Conservation (phyloP, 1,140 invertebrate genomes). For the Drosophila saltans region DNA sequence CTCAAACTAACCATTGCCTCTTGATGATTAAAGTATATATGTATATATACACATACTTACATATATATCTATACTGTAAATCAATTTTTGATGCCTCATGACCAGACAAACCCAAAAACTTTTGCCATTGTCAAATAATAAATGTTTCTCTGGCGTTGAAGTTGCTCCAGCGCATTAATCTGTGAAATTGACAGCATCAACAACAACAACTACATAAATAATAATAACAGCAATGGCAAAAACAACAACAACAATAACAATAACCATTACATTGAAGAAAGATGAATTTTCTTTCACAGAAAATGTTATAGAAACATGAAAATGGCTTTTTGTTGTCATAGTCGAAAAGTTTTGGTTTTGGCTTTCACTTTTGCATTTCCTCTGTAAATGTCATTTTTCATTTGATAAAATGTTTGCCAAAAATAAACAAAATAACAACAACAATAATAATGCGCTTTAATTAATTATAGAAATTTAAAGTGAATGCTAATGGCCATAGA, state of each 20-base stretch:
- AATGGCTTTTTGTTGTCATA: constrained; percentile 5
- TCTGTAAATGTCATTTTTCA: not conserved
- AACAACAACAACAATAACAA: not conserved
- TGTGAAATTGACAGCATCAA: constrained; percentile 5
- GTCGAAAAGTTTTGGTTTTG: not conserved
- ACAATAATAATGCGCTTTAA: not conserved
- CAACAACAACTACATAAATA: not conserved
- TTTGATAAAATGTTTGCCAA: constrained; percentile 7
- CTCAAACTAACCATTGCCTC: not conserved
- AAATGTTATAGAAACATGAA: constrained; percentile 8
- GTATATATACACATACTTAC: no score
- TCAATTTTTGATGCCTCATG: constrained; percentile 13
- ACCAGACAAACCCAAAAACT: constrained; percentile 6
- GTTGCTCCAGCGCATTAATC: constrained; percentile 10
- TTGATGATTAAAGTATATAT: no score
- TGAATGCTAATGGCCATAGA: not conserved
- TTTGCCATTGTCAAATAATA: constrained; percentile 14
- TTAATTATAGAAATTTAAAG: not conserved
- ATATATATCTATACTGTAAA: constrained; percentile 7
- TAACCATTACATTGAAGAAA: constrained; percentile 3
- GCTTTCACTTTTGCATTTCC: not conserved
- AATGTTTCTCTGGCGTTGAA: constrained; percentile 9
- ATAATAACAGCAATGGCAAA: not conserved
- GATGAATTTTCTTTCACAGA: not conserved
- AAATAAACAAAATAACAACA: not conserved